Evolutionary conservation across 2,888 invertebrate species (phyloP).

Genomic region (Timema cristinae): DNA sequence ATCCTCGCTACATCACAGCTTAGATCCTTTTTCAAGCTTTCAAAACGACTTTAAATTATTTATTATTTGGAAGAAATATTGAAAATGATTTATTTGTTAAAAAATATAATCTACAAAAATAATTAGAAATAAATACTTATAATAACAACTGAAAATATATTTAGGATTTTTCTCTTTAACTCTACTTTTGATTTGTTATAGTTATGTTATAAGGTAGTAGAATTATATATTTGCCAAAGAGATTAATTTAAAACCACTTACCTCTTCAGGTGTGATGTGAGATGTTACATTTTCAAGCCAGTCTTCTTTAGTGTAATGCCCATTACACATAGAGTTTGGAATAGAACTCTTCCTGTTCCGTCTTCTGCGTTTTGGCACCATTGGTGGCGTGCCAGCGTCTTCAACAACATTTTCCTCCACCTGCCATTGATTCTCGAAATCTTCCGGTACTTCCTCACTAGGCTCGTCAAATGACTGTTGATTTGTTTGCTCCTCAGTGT

Average conservation of each 20-base stretch:
- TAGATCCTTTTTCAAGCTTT: no score
- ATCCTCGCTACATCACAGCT: no score
- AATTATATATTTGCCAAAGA: no score
- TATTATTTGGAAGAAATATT: no score
- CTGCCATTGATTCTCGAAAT: slow-evolving; percentile 37
- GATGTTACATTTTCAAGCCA: slow-evolving; percentile 27
- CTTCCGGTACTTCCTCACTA: background rate
- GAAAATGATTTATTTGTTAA: no score
- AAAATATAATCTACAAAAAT: no score
- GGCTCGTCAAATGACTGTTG: background rate
- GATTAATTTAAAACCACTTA: slow-evolving; percentile 14
- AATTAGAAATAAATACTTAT: no score
- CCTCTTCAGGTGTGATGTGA: slow-evolving; percentile 25
- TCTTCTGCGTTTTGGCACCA: slow-evolving; percentile 41
- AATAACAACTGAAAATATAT: no score
- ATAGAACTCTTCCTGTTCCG: slow-evolving; percentile 36
- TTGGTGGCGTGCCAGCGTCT: slow-evolving; percentile 36
- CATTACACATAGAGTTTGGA: slow-evolving; percentile 25
- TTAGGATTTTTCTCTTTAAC: no score
- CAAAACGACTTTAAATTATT: no score
- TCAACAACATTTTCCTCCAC: slow-evolving; percentile 39
- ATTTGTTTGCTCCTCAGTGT: background rate
- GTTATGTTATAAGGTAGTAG: no score
- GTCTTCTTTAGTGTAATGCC: slow-evolving; percentile 28
- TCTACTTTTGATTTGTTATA: no score